These are phyloP conservation scores for Oreortyx pictus DNA, from an alignment of 2,797 vertebrate species.

Conservation along the genomic window DNA sequence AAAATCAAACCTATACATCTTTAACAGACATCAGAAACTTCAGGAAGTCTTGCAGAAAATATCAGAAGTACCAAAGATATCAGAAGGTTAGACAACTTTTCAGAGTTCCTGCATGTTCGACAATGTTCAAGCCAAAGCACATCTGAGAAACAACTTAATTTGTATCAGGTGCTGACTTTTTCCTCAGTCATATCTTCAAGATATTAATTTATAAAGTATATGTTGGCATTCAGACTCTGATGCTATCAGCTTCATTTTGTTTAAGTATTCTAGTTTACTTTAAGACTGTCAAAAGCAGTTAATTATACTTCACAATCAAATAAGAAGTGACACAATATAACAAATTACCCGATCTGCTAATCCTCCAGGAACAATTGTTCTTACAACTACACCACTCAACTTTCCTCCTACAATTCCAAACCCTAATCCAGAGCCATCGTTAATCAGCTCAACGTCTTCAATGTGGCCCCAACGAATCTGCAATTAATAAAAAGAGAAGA, in stretches of 20 bases:
- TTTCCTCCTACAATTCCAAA: constrained; percentile 97
- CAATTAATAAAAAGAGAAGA: constrained; percentile 57
- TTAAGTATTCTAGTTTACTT: constrained; percentile 52
- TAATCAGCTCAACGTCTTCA: constrained; percentile 92
- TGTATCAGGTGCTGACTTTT: constrained; percentile 36
- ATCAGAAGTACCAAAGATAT: background rate
- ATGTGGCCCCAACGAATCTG: constrained; percentile 89
- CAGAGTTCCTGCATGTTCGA: background rate
- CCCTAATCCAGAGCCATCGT: constrained; percentile 94
- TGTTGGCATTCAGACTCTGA: constrained; percentile 44
- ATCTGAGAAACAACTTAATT: constrained; percentile 35
- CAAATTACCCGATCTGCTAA: constrained; percentile 88
- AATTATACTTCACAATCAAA: constrained; percentile 56
- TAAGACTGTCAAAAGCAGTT: constrained; percentile 53
- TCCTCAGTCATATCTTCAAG: constrained; percentile 33
- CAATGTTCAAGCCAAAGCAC: background rate
- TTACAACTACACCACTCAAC: constrained; percentile 89
- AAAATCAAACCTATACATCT: background rate
- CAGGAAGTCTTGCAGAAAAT: background rate
- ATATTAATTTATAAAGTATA: background rate
- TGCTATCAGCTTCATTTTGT: constrained; percentile 64
- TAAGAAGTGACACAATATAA: constrained; percentile 63
- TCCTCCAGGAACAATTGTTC: constrained; percentile 90
- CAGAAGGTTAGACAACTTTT: background rate
- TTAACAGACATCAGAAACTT: background rate